Evolutionary conservation across 2,113 vertebrate genomes (phyloP).

Genomic region (Lucifuga dentata): DNA sequence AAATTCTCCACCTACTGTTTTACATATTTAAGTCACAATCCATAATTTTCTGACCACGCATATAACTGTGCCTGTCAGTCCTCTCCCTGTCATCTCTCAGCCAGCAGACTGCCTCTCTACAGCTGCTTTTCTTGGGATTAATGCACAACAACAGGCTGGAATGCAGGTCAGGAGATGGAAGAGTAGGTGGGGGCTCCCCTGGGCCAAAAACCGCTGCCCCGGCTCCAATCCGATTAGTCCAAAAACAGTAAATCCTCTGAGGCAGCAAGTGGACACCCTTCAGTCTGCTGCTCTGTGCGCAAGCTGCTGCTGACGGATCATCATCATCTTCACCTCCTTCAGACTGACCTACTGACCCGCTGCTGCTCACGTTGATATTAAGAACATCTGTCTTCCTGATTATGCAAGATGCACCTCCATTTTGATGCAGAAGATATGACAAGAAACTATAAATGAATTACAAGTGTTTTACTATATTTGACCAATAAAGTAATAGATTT

Average conservation of each 20-base stretch:
- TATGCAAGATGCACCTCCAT: too few species aligned
- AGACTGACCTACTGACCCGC: constrained; percentile 49
- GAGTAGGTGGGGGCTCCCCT: constrained; percentile 48
- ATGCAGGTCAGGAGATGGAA: constrained; percentile 19
- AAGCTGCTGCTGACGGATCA: background rate
- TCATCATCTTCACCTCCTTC: constrained; percentile 12
- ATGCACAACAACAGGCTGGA: constrained; percentile 53
- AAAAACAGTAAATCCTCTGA: constrained; percentile 78
- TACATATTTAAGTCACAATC: too few species aligned
- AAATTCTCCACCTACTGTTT: too few species aligned
- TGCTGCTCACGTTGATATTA: constrained; percentile 4
- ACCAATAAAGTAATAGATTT: too few species aligned
- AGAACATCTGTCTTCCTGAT: background rate
- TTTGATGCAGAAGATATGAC: too few species aligned
- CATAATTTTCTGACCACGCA: too few species aligned
- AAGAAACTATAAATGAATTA: too few species aligned
- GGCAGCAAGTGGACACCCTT: constrained; percentile 47
- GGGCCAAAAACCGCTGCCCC: constrained; percentile 69
- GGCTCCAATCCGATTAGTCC: constrained; percentile 81
- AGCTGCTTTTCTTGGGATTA: constrained; percentile 76
- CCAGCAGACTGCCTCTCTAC: constrained; percentile 29
- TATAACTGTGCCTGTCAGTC: background rate
- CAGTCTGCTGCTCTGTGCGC: constrained; percentile 15
- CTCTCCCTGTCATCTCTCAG: constrained; percentile 27
- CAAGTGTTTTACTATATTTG: too few species aligned